Percentiles rank a stretch among this genome's conserved stretches.
phyloP scores from a whole-genome alignment of 30 jellyfish, hydroid and myxozoan species.

The Mastigias papua region DNA sequence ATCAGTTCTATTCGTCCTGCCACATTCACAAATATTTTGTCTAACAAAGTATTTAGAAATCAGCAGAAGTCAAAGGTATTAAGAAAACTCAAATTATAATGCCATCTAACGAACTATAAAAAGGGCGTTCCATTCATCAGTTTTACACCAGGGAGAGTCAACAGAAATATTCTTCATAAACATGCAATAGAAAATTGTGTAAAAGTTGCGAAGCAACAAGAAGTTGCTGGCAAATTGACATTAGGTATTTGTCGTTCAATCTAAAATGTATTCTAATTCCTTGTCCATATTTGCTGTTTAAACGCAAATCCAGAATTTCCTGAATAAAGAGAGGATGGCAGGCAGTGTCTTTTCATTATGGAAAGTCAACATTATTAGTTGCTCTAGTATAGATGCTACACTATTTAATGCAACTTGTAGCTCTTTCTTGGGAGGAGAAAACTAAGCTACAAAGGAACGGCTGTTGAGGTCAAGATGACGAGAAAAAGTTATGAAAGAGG shows the following conservation, averaged over 20 bases:
- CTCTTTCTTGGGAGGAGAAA: not conserved
- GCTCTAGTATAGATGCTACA: not conserved
- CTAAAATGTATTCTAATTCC: conserved; percentile 7
- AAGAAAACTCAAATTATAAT: not conserved
- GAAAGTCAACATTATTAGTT: not conserved
- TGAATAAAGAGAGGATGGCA: not conserved
- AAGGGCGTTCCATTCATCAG: not conserved
- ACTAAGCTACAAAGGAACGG: not conserved
- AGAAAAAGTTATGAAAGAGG: too few relatives aligned
- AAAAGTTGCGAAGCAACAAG: not conserved
- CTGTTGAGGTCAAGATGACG: not conserved
- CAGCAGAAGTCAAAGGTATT: not conserved
- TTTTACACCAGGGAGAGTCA: not conserved
- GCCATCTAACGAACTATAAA: not conserved
- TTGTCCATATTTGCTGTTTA: not conserved
- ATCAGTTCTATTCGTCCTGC: not conserved
- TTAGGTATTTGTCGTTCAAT: not conserved
- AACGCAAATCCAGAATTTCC: not conserved
- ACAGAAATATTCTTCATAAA: not conserved
- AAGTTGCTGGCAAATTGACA: not conserved
- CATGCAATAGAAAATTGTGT: not conserved
- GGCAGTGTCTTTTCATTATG: not conserved
- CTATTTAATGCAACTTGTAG: not conserved
- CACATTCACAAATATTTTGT: not conserved
- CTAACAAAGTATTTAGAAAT: not conserved